phyloP scores from a whole-genome alignment of 1,140 invertebrate species.

The Neotoxoptera formosana region DNA sequence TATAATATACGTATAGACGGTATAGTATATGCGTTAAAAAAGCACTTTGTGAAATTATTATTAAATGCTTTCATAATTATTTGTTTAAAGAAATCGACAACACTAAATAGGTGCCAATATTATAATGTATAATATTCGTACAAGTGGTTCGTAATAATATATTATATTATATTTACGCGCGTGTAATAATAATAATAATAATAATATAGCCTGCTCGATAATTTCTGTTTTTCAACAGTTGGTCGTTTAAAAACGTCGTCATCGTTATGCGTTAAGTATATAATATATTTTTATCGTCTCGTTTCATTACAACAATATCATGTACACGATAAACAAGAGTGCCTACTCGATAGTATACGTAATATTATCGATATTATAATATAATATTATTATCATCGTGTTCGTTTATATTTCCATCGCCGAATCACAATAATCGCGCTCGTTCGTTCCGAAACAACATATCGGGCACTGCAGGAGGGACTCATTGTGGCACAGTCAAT shows the following conservation, averaged over 20 bases:
- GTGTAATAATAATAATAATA: neutral
- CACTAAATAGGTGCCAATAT: neutral
- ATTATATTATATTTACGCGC: too few relatives aligned
- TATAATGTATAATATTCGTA: neutral
- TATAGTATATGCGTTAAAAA: neutral
- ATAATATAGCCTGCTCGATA: neutral
- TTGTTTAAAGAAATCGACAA: neutral
- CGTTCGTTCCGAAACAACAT: neutral
- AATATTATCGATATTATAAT: neutral
- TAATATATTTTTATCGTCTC: neutral
- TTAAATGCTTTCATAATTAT: neutral
- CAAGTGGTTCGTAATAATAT: neutral
- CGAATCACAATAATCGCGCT: neutral
- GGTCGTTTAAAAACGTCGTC: constrained; percentile 4
- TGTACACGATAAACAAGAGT: neutral
- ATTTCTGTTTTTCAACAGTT: neutral
- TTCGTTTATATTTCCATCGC: neutral
- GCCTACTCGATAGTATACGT: neutral
- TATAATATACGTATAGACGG: neutral
- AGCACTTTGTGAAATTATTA: neutral
- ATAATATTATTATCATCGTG: neutral
- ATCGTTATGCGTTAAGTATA: neutral
- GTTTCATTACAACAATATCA: neutral
- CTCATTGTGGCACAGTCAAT: neutral
- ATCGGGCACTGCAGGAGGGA: neutral